Evolutionary conservation across 1,140 invertebrate species (phyloP).

Genomic region (Latrodectus geometricus): DNA sequence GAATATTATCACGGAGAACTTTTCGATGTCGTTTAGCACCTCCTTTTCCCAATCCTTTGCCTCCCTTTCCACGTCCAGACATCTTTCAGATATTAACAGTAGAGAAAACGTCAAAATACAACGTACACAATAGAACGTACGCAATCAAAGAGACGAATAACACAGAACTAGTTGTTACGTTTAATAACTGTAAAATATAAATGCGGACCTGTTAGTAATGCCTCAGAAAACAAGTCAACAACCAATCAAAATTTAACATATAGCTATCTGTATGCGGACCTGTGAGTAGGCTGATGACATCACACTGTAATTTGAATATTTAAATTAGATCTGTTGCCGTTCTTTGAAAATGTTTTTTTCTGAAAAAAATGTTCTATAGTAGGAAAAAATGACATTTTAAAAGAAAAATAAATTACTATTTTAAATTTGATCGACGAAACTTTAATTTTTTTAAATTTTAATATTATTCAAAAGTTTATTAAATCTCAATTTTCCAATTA

Average conservation of each 20-base stretch:
- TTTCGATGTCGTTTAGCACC: conserved; percentile 70
- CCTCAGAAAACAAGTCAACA: neutral
- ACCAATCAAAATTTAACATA: neutral
- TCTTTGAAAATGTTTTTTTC: neutral
- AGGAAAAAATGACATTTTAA: neutral
- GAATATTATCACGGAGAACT: conserved; percentile 79
- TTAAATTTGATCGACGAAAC: neutral
- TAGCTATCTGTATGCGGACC: neutral
- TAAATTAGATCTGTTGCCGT: neutral
- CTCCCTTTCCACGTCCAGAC: conserved; percentile 70
- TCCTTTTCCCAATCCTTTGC: conserved; percentile 70
- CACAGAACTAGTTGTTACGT: neutral
- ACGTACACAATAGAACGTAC: neutral
- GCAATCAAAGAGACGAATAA: neutral
- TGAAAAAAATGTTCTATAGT: neutral
- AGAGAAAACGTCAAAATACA: neutral
- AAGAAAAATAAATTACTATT: neutral
- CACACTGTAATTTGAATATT: neutral
- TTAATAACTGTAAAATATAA: neutral
- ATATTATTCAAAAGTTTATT: too few relatives aligned
- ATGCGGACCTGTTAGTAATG: neutral
- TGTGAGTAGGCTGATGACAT: neutral
- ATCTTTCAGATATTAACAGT: conserved; percentile 56
- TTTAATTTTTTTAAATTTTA: neutral
- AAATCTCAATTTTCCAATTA: too few relatives aligned